Evolutionary conservation across 2,888 invertebrate genomes (phyloP), one percentile per base, ranked within the genome.

Genomic region (Scrobipalpa atriplicella): DNA sequence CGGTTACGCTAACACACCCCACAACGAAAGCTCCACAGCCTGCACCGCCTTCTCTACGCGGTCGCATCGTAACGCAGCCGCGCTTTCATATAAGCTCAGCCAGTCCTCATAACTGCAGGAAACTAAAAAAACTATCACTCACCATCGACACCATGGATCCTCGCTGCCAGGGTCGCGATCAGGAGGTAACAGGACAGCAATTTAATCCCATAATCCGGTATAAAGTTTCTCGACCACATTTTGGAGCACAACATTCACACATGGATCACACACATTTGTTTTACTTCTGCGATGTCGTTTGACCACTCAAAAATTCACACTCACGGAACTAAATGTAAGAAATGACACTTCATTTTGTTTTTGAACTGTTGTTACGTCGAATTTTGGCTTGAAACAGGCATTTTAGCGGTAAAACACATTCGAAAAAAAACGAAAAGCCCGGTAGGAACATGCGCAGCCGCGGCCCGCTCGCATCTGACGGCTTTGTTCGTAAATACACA

Each of bases 191-290:
- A 76, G 76, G 85, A 86, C 84, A 93, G 86, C 89, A 93, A 90
- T 89, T 88, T 93, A 94, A 94, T 94, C 94, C 94, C 94, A 94
- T 94, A 94, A 94, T 94, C 94, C 94, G 94, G 93, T 92, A 89
- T 93, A 93, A 93, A 93, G 93, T 94, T 94, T 91, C 94, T 94
- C 93, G 94, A 94, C 94, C 94, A 94, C 94, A 94, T 95, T 94
- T 94, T 94, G 90, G 82, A 87, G 83, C 93, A 93, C 91, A 91
- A 93, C 93, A 93, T 90, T 90, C 89, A 93, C 93, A 92, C 90
- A 92, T 90, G 91, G 89, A 91, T 86, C 90, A 89, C 91, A 92
- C 92, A 92, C 93, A 92, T 92, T 92, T 91, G 91, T 91, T 92
- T 90, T 87, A 89, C 89, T 86, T 87, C 87, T 86, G 85, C 83